phyloP scores from a whole-genome alignment of 2,113 vertebrate species.

The Cebus imitator region DNA sequence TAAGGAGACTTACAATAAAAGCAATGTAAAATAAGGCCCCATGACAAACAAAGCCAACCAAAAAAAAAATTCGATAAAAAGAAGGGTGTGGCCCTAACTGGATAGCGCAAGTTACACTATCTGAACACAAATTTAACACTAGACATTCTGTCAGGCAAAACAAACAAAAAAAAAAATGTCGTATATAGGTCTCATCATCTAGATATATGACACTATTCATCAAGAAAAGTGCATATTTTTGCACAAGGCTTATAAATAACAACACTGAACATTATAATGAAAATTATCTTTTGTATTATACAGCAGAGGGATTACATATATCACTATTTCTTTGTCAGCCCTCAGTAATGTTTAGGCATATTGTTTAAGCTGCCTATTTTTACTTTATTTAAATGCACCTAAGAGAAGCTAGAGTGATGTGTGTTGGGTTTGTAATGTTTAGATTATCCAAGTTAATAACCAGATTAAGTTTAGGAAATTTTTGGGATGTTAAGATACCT shows the following conservation, averaged over 20 bases:
- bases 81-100: background rate
- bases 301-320: background rate
- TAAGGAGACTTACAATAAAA: conserved; percentile 1
- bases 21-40: background rate
- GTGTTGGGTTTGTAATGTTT: background rate
- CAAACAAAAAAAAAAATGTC: background rate
- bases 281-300: background rate
- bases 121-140: background rate
- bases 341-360: background rate
- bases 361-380: background rate
- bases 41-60: background rate
- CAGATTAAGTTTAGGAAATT: background rate
- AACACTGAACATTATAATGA: background rate
- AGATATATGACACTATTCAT: background rate
- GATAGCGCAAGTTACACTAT: background rate
- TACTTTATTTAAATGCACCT: background rate
- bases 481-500: background rate
- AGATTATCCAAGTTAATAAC: background rate
- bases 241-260: background rate
- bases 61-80: background rate
- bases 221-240: background rate
- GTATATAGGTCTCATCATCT: background rate
- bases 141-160: background rate
- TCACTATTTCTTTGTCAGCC: background rate
- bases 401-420: background rate